Evolutionary conservation across 1,140 invertebrate species (phyloP), one percentile per base, ranked within the genome.

Genomic region (Hydropsyche tenuis): DNA sequence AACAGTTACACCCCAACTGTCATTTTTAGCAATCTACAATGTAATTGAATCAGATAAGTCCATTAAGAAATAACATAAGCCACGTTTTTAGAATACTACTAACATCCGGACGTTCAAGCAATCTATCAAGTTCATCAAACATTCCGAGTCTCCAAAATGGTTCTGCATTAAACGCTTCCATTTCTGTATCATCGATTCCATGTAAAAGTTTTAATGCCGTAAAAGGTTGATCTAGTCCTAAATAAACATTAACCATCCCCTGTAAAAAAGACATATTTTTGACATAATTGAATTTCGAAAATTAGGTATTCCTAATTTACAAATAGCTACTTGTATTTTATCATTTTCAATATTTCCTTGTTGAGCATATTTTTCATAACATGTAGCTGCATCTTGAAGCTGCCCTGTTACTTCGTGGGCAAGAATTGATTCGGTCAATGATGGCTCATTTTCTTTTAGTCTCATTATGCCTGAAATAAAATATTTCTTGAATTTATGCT

Each of bases 141-240:
- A 91, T 88, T 3, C 92, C 91, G 5, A 98, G 84, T 77, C 93
- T 90, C 95, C 95, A 98, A 22, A 96, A 87, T 0, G 95, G 90
- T 82, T 99, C 96, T 0, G 93, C 89, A 73, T 91, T 87, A 63
- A 92, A 87, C 74, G 90, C 90, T 53, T 80, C 81, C 82, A 83
- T 85, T 79, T 77, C 75, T 75, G 77, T 81, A 71, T 86, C 82
- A 12, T 70, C 68, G 4, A 88, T 79, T 0, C 88, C 87, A 74
- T 91, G 86, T 37, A 89, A 87, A 56, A 92, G 88, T 62, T 90
- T 85, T 73, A 93, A 82, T 0, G 93, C 92, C 0, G 91, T 93
- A 75, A 90, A 91, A 0, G 92, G 91, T 77, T 93, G 91, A 80
- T 94, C 91, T 51, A 93, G 84, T 37, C 88, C 87, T 7, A 93